These are phyloP conservation scores for Chloebia gouldiae DNA, from an alignment of 2,113 vertebrate genomes.

Conservation along the genomic window DNA sequence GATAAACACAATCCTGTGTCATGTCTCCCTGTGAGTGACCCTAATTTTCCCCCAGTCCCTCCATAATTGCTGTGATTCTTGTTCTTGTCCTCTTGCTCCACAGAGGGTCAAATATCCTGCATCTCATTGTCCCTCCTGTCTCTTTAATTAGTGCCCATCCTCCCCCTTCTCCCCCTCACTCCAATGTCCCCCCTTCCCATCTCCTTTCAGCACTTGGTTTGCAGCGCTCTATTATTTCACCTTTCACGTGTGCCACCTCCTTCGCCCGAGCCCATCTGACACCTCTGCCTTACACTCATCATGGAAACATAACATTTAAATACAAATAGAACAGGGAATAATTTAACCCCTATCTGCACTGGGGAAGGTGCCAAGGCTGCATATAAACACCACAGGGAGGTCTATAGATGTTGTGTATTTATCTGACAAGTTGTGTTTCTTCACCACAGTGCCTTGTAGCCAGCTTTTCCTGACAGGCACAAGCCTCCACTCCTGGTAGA, in stretches of 20 bases:
- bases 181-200: neutral
- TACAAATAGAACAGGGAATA: slow-evolving; percentile 66
- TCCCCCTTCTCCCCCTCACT: neutral
- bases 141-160: slow-evolving; percentile 47
- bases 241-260: neutral
- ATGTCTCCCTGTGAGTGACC: slow-evolving; percentile 35
- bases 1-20: slow-evolving; percentile 57
- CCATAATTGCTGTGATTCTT: slow-evolving; percentile 36
- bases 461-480: neutral
- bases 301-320: slow-evolving; percentile 65
- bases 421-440: neutral
- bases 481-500: neutral
- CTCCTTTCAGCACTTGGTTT: slow-evolving; percentile 6
- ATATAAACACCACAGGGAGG: neutral
- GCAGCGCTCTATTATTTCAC: neutral
- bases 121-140: slow-evolving; percentile 53
- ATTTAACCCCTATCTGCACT: slow-evolving; percentile 69
- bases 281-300: slow-evolving; percentile 57
- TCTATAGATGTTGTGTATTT: neutral
- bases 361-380: neutral
- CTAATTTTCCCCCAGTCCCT: slow-evolving; percentile 30
- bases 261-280: slow-evolving; percentile 16
- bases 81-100: slow-evolving; percentile 31
- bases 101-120: slow-evolving; percentile 26
- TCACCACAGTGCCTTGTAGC: neutral